These are phyloP conservation scores for Cinclus cinclus DNA, from an alignment of 2,113 vertebrate genomes.

Conservation along the genomic window DNA sequence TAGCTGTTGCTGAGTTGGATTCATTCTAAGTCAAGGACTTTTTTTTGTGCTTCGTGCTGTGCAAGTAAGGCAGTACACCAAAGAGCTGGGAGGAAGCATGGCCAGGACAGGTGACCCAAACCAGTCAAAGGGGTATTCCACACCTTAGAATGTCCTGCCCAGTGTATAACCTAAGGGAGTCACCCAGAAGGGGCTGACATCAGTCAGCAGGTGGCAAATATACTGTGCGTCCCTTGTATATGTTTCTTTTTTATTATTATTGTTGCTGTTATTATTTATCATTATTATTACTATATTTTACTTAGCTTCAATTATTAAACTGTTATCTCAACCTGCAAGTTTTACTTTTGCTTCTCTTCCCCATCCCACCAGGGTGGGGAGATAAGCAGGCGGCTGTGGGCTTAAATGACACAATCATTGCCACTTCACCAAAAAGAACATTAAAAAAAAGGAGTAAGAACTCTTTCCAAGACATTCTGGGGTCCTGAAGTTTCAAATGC, in stretches of 20 bases:
- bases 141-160: not conserved
- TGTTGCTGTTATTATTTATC: not conserved
- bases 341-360: not conserved
- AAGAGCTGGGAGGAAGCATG: not conserved
- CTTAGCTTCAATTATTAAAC: not conserved
- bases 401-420: not conserved
- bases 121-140: not conserved
- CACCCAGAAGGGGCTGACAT: not conserved
- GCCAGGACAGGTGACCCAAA: not conserved
- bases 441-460: not conserved
- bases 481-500: not conserved
- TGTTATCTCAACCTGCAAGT: not conserved
- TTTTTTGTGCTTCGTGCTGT: not conserved
- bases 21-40: not conserved
- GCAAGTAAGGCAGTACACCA: not conserved
- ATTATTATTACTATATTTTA: not conserved
- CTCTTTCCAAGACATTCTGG: not conserved
- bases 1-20: not conserved
- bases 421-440: not conserved
- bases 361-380: not conserved
- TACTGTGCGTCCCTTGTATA: not conserved
- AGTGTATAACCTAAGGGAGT: no score
- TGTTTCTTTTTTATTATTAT: no score
- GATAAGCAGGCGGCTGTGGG: fast-evolving
- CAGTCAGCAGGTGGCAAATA: no score